phyloP scores from a whole-genome alignment of 1,140 invertebrate species.

The Rhynchophorus ferrugineus region DNA sequence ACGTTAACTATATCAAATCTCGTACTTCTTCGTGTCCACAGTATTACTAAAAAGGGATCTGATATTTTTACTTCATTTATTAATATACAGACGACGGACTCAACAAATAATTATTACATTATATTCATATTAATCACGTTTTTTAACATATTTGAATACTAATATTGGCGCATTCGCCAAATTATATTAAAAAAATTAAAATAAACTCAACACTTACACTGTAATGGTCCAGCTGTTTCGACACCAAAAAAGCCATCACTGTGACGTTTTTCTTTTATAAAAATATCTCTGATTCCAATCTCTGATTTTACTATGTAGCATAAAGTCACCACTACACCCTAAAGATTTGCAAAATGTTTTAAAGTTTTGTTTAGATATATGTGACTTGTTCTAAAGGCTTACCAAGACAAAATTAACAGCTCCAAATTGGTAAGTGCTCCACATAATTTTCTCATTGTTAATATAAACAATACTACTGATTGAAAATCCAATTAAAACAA shows the following conservation, averaged over 20 bases:
- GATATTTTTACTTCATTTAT: too few species aligned
- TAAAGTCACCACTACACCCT: constrained; percentile 25
- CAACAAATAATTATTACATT: too few species aligned
- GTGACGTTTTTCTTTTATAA: constrained; percentile 16
- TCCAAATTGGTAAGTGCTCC: constrained; percentile 31
- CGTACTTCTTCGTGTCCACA: too few species aligned
- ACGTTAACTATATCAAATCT: too few species aligned
- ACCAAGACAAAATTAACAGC: constrained; percentile 26
- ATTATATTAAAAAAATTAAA: not conserved
- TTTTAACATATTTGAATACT: too few species aligned
- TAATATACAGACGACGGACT: too few species aligned
- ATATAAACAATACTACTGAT: constrained; percentile 32
- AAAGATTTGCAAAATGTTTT: constrained; percentile 4
- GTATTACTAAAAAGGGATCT: too few species aligned
- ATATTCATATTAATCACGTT: too few species aligned
- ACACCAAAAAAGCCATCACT: constrained; percentile 22
- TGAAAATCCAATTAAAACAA: constrained; percentile 20
- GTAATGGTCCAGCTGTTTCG: constrained; percentile 25
- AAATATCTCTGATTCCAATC: constrained; percentile 19
- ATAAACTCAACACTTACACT: constrained; percentile 23
- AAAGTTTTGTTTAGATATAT: not conserved
- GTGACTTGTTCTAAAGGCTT: not conserved
- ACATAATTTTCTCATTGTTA: constrained; percentile 28
- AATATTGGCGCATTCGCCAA: not conserved
- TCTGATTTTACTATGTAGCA: constrained; percentile 31